phyloP scores from a whole-genome alignment of 2,888 invertebrate species.

The Synergus gifuensis region DNA sequence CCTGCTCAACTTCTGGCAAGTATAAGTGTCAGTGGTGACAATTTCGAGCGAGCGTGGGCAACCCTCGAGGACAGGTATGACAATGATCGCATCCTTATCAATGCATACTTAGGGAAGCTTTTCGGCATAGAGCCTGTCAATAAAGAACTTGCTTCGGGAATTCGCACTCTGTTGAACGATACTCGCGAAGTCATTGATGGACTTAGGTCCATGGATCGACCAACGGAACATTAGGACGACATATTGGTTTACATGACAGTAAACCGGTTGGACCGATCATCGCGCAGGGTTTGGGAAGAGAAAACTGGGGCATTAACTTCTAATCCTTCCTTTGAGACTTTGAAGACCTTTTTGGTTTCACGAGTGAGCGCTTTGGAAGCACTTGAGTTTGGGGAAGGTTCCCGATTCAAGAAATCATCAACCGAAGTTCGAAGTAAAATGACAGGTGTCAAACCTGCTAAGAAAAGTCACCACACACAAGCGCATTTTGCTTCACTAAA shows the following conservation, averaged over 20 bases:
- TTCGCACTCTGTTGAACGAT: neutral
- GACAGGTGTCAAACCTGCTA: too few species aligned
- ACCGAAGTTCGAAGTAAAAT: too few species aligned
- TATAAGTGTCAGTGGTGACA: neutral
- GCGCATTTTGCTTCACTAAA: too few species aligned
- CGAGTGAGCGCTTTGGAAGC: too few species aligned
- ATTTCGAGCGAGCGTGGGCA: slow-evolving; percentile 3
- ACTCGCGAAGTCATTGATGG: slow-evolving; percentile 30
- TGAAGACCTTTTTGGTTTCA: too few species aligned
- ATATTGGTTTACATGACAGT: slow-evolving; percentile 41
- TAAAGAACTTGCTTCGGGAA: neutral
- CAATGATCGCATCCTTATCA: neutral
- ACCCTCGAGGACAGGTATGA: neutral
- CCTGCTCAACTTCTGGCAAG: neutral
- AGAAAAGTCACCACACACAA: too few species aligned
- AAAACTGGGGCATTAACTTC: neutral
- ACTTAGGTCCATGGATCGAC: slow-evolving; percentile 20
- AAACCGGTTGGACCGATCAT: slow-evolving; percentile 34
- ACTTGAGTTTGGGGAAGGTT: too few species aligned
- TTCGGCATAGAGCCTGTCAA: neutral
- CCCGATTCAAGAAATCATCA: too few species aligned
- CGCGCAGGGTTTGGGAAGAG: slow-evolving; percentile 44
- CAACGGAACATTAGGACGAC: slow-evolving; percentile 41
- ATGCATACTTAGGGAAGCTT: neutral
- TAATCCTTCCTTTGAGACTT: slow-evolving; percentile 18